A percentile compares a stretch with the other conserved stretches of the same genome.
These are phyloP conservation scores for Bovichtus variegatus DNA, from an alignment of 2,797 vertebrate species.

Conservation along the genomic window DNA sequence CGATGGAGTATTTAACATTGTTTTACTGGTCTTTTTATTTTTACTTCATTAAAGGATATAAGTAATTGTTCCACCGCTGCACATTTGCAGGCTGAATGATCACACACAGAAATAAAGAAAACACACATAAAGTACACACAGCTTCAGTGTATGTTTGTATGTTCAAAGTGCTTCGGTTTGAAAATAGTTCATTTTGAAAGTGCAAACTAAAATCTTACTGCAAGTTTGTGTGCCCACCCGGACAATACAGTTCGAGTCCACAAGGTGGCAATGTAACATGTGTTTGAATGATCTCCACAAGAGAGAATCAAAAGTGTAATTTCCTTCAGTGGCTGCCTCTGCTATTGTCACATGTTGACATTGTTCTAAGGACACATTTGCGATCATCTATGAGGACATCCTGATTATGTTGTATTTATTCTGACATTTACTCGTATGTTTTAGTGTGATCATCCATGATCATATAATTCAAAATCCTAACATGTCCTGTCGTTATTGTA, in stretches of 20 bases:
- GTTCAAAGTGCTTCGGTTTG: not conserved
- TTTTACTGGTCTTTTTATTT: not conserved
- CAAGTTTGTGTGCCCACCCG: not conserved
- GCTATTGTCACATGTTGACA: constrained; percentile 9
- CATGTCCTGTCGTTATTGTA: constrained; percentile 42
- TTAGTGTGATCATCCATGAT: constrained; percentile 11
- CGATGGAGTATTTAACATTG: not conserved
- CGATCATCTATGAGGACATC: constrained; percentile 4
- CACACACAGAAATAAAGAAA: not conserved
- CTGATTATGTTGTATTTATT: not conserved
- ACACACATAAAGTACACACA: not conserved
- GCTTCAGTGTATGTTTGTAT: not conserved
- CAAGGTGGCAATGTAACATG: constrained; percentile 78
- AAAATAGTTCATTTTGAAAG: not conserved
- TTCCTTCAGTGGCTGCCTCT: constrained; percentile 5
- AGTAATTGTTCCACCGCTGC: not conserved
- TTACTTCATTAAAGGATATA: not conserved
- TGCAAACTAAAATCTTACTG: not conserved
- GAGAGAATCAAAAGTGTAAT: not conserved
- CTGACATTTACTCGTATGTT: constrained; percentile 9
- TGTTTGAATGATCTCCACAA: constrained; percentile 24
- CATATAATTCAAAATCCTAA: constrained; percentile 34
- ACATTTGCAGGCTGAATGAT: not conserved
- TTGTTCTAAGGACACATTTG: constrained; percentile 15
- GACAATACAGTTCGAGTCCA: constrained; percentile 54